These are phyloP conservation scores for Papilio polytes DNA, from an alignment of 1,140 invertebrate genomes.

Conservation along the genomic window DNA sequence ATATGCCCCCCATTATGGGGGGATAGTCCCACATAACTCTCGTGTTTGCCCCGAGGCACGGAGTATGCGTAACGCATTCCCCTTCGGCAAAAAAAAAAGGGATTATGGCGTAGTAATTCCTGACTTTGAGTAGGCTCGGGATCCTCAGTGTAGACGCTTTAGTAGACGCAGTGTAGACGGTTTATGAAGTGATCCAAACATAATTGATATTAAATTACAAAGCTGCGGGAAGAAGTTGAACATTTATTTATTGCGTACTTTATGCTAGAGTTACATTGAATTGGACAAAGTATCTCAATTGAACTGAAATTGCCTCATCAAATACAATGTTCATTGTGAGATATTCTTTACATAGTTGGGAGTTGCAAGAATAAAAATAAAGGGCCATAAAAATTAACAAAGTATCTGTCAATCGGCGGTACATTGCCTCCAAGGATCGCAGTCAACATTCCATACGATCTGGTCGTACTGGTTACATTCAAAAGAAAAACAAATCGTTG, in stretches of 20 bases:
- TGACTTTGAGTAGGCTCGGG: too few relatives aligned
- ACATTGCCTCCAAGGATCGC: neutral
- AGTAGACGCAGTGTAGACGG: too few relatives aligned
- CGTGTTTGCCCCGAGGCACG: too few relatives aligned
- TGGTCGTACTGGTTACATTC: constrained; percentile 7
- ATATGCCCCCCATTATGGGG: too few relatives aligned
- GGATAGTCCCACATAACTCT: too few relatives aligned
- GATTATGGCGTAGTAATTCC: too few relatives aligned
- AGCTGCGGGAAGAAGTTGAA: too few relatives aligned
- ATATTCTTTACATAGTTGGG: neutral
- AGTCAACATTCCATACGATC: constrained; percentile 2
- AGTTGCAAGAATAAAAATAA: neutral
- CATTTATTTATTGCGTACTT: neutral
- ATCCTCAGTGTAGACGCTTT: too few relatives aligned
- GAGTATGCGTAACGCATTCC: too few relatives aligned
- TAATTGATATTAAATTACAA: too few relatives aligned
- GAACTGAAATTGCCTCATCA: neutral
- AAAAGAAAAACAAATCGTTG: neutral
- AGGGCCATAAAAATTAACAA: neutral
- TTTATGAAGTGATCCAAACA: too few relatives aligned
- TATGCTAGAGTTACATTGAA: neutral
- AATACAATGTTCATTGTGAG: neutral
- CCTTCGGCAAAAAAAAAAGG: too few relatives aligned
- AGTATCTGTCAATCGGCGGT: neutral
- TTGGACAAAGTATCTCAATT: neutral